A percentile compares a stretch with the other conserved stretches of the same genome.
These are phyloP conservation scores for Marasmarcha lunaedactyla DNA, from an alignment of 2,888 invertebrate genomes.

Conservation along the genomic window DNA sequence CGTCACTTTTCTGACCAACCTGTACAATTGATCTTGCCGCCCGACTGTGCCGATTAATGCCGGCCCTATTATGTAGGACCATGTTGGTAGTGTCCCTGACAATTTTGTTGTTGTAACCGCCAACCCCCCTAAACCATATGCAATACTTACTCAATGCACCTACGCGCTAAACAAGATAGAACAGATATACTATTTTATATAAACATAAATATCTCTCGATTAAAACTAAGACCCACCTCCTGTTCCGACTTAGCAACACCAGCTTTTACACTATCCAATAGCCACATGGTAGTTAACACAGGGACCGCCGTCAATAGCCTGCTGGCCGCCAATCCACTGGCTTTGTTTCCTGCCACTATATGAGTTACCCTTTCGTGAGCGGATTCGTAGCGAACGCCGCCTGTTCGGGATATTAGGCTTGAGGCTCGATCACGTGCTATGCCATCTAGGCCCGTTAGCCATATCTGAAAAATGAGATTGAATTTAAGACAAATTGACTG, in stretches of 20 bases:
- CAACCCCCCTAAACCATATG: too few species aligned
- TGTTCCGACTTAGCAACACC: constrained; percentile 32
- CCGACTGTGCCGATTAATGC: too few species aligned
- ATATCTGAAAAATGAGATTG: constrained; percentile 31
- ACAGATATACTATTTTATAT: too few species aligned
- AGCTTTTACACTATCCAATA: constrained; percentile 76
- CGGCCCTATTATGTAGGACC: too few species aligned
- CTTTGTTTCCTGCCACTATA: constrained; percentile 20
- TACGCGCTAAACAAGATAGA: too few species aligned
- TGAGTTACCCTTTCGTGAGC: constrained; percentile 83
- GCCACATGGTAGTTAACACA: constrained; percentile 80
- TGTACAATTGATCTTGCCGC: too few species aligned
- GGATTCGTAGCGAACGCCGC: constrained; percentile 84
- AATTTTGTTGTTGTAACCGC: too few species aligned
- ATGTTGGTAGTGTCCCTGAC: too few species aligned
- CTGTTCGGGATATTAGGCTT: constrained; percentile 69
- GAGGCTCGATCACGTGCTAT: constrained; percentile 41
- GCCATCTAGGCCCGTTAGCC: constrained; percentile 47
- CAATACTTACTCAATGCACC: too few species aligned
- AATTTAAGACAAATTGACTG: neutral
- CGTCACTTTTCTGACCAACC: too few species aligned
- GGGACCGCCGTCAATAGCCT: constrained; percentile 54
- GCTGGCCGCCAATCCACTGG: neutral
- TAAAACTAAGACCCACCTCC: constrained; percentile 34
- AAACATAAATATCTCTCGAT: too few species aligned